Evolutionary conservation across 2,888 invertebrate species (phyloP), one percentile per base, ranked within the genome.

Genomic region (Escarpia spicata): DNA sequence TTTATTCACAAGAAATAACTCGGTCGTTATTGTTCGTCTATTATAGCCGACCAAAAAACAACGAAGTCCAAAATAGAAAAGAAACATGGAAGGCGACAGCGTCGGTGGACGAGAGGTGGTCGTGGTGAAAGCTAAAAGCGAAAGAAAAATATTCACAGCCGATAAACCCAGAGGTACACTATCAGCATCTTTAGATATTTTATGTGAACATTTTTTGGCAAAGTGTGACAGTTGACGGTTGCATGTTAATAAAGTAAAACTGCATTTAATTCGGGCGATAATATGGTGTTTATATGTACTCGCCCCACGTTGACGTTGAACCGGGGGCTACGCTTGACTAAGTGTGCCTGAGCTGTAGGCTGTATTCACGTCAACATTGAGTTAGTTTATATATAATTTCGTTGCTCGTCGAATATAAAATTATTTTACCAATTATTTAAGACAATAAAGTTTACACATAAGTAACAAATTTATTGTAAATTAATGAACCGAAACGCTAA

Each of bases 111-210:
- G 75, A 26, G 43, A 91, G 15, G 37, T 92, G 8, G 92, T 91
- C 10, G 92, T 92, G 19, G 92, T 93, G 3, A 75, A 91, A 4
- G 93, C 93, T 15, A 93, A 93, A 92, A 60, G 43, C n/a, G 75
- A 91, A 9, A 58, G 93, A 44, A 93, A 92, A 91, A 89, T 92
- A 1, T 92, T 93, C 52, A 90, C 93, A 91, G 92, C 91, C 44
- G 90, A 44, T 12, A 93, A 93, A 91, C 92, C 92, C 90, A 93
- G 43, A 90, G 26, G 60, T 92, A 89, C 44, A 89, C 75, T 43
- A 60, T 92, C n/a, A 75, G 75, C 37, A 3, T 91, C n/a, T 91
- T 91, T 91, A 91, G 15, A 91, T 44, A 37, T 44, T 91, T 91
- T 15, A 15, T 43, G 91, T 91, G 44, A 43, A 45, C 37, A 45